Conservation (phyloP, 2,888 invertebrate species). For the Eupithecia abbreviata region DNA sequence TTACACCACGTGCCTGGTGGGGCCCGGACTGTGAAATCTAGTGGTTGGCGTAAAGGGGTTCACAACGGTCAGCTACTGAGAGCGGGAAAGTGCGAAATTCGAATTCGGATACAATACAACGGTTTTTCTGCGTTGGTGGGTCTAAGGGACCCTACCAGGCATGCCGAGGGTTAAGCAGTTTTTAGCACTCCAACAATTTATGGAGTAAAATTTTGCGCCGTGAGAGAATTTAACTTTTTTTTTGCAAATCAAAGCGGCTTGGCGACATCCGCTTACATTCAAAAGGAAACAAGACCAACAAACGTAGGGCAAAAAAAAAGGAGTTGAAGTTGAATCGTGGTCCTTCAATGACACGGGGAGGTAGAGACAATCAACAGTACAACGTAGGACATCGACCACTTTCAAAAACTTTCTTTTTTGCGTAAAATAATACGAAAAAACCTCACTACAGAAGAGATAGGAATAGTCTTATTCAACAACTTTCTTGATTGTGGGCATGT, state of each 20-base stretch:
- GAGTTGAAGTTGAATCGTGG: background rate
- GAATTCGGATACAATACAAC: too few species aligned
- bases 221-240: background rate
- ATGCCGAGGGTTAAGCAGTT: too few species aligned
- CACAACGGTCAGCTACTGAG: too few species aligned
- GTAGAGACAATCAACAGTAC: background rate
- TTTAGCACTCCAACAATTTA: background rate
- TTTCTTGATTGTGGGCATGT: too few species aligned
- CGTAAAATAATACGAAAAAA: background rate
- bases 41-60: too few species aligned
- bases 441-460: too few species aligned
- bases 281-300: background rate
- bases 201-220: background rate
- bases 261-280: constrained; percentile 1
- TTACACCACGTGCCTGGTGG: too few species aligned
- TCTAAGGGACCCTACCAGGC: too few species aligned
- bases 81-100: too few species aligned
- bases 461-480: too few species aligned
- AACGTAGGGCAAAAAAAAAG: background rate
- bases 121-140: too few species aligned
- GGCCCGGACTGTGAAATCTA: too few species aligned
- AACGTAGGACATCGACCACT: background rate
- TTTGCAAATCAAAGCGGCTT: constrained; percentile 5
- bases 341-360: background rate
- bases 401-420: background rate